phyloP scores from a whole-genome alignment of 2,113 vertebrate genomes.

The Nothocercus nigrocapillus region DNA sequence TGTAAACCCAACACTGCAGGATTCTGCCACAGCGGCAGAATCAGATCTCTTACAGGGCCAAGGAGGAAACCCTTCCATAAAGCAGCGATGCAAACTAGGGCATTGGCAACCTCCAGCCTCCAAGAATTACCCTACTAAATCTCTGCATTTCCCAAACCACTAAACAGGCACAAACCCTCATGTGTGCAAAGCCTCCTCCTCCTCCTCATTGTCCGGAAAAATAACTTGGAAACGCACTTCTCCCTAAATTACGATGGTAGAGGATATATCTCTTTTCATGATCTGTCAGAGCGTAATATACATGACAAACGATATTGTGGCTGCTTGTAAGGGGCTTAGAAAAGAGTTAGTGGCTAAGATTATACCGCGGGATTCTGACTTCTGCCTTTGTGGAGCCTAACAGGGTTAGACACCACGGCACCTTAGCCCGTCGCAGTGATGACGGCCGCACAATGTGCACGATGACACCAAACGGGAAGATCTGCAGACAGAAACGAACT shows the following conservation, averaged over 20 bases:
- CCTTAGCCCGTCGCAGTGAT: conserved; percentile 55
- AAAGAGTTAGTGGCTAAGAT: conserved; percentile 56
- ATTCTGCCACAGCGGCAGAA: neutral
- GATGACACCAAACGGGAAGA: neutral
- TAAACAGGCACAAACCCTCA: neutral
- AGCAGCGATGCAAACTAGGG: neutral
- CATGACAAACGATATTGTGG: conserved; percentile 44
- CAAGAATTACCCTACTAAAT: neutral
- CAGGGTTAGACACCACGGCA: conserved; percentile 50
- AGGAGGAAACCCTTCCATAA: neutral
- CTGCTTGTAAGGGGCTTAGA: conserved; percentile 26
- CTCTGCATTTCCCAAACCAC: neutral
- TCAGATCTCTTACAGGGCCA: neutral
- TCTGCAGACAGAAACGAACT: conserved; percentile 41
- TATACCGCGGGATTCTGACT: conserved; percentile 57
- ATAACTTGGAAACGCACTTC: conserved; percentile 19
- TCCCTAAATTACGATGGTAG: neutral
- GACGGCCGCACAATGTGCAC: conserved; percentile 21
- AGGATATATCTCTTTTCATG: neutral
- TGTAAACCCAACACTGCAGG: neutral
- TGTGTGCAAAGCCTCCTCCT: neutral
- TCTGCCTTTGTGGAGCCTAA: conserved; percentile 70
- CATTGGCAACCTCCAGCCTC: neutral
- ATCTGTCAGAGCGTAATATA: conserved; percentile 33
- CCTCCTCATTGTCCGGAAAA: neutral